Conservation (phyloP, 2,888 invertebrate species). For the Cylloceria caligata region DNA sequence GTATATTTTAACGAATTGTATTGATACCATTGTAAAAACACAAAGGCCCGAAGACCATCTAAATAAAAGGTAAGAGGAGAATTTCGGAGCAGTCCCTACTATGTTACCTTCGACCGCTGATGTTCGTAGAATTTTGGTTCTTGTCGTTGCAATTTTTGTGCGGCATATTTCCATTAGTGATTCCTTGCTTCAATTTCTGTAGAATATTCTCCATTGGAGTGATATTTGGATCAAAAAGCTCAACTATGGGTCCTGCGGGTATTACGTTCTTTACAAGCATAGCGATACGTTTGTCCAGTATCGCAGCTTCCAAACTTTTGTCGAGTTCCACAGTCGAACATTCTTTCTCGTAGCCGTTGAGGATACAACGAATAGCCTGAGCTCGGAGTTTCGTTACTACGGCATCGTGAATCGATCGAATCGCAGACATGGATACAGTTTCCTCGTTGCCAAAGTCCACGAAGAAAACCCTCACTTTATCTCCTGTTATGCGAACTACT, state of each 20-base stretch:
- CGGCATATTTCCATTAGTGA: slow-evolving; percentile 52
- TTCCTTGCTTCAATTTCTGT: slow-evolving; percentile 41
- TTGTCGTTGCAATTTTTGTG: slow-evolving; percentile 36
- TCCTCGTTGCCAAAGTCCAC: slow-evolving; percentile 98
- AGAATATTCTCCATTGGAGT: slow-evolving; percentile 63
- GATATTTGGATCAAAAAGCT: slow-evolving; percentile 86
- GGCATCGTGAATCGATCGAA: slow-evolving; percentile 88
- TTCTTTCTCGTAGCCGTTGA: slow-evolving; percentile 88
- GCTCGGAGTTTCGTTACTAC: slow-evolving; percentile 88
- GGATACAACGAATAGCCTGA: slow-evolving; percentile 91
- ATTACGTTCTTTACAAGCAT: slow-evolving; percentile 87
- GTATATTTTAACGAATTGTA: slow-evolving; percentile 63
- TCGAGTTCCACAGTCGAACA: slow-evolving; percentile 87
- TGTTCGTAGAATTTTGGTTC: slow-evolving; percentile 34
- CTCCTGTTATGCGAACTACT: slow-evolving; percentile 87
- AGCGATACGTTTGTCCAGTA: slow-evolving; percentile 88
- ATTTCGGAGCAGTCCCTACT: background rate
- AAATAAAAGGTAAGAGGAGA: background rate
- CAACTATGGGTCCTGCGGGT: slow-evolving; percentile 87
- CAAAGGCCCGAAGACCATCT: background rate
- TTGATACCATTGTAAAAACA: slow-evolving; percentile 3
- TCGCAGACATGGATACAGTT: slow-evolving; percentile 87
- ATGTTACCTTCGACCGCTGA: slow-evolving; percentile 58
- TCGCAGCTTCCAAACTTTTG: slow-evolving; percentile 89
- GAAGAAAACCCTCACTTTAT: slow-evolving; percentile 90